phyloP scores from a whole-genome alignment of 2,888 invertebrate genomes.

The Ennomos fuscantarius region DNA sequence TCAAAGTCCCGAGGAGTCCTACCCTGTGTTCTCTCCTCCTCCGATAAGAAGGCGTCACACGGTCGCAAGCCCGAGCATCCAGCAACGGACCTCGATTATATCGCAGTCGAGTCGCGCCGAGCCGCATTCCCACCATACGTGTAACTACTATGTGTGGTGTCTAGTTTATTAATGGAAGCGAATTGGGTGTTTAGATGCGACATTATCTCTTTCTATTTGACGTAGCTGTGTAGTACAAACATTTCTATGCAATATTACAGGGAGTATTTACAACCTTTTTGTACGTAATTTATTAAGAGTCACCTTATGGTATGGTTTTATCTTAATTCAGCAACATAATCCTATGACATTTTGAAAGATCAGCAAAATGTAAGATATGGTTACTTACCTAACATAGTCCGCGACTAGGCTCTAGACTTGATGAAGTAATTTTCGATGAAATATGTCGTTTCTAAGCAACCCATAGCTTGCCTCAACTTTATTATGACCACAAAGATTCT shows the following conservation, averaged over 20 bases:
- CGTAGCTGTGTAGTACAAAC: not conserved
- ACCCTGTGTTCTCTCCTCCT: constrained; percentile 94
- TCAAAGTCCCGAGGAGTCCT: constrained; percentile 91
- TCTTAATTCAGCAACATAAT: too few species aligned
- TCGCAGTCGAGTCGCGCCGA: constrained; percentile 90
- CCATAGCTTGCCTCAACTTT: constrained; percentile 5
- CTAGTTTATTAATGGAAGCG: constrained; percentile 15
- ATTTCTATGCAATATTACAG: too few species aligned
- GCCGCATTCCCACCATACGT: constrained; percentile 94
- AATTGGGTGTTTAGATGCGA: constrained; percentile 17
- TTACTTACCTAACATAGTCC: too few species aligned
- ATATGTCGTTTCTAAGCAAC: constrained; percentile 15
- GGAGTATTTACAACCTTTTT: too few species aligned
- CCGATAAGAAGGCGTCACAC: constrained; percentile 90
- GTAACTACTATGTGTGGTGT: constrained; percentile 85
- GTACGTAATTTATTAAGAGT: too few species aligned
- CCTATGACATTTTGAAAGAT: too few species aligned
- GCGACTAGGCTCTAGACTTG: not conserved
- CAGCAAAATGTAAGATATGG: too few species aligned
- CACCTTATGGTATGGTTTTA: too few species aligned
- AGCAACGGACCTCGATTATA: constrained; percentile 90
- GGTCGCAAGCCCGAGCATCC: constrained; percentile 75
- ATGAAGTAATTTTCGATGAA: not conserved
- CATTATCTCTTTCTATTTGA: constrained; percentile 1
- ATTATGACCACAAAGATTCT: constrained; percentile 20